These are phyloP conservation scores for Nansenia antarctica DNA, from an alignment of 2,113 vertebrate genomes.

Conservation along the genomic window DNA sequence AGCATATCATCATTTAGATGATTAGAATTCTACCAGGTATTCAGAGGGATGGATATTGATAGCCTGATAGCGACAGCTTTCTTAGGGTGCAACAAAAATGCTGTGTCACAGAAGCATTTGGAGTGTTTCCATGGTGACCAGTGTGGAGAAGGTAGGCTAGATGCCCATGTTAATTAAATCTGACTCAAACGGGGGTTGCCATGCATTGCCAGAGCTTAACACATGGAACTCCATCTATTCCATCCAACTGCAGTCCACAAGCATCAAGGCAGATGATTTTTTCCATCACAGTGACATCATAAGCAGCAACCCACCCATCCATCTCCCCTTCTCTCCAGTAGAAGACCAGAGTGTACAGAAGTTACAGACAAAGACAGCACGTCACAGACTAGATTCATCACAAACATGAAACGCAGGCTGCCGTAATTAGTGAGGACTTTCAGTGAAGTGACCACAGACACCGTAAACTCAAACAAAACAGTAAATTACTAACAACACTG, in stretches of 20 bases:
- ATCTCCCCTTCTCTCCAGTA: background rate
- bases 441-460: conserved; percentile 25
- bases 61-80: too few species aligned
- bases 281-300: background rate
- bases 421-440: conserved; percentile 15
- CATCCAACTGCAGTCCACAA: conserved; percentile 19
- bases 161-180: conserved; percentile 16
- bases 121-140: conserved; percentile 44
- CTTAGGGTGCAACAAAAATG: conserved; percentile 16
- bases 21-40: too few species aligned
- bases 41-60: too few species aligned
- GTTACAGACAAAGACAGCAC: conserved; percentile 12
- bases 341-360: background rate
- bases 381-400: background rate
- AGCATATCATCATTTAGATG: too few species aligned
- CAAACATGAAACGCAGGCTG: conserved; percentile 10
- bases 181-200: conserved; percentile 39
- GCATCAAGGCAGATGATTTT: background rate
- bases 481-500: conserved; percentile 3
- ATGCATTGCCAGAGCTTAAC: conserved; percentile 50
- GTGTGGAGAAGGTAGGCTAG: conserved; percentile 23
- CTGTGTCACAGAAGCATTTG: conserved; percentile 11
- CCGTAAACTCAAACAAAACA: conserved; percentile 23
- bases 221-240: conserved; percentile 34
- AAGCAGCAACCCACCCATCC: conserved; percentile 3